phyloP scores from a whole-genome alignment of 1,140 invertebrate genomes.

The Euwallacea fornicatus region DNA sequence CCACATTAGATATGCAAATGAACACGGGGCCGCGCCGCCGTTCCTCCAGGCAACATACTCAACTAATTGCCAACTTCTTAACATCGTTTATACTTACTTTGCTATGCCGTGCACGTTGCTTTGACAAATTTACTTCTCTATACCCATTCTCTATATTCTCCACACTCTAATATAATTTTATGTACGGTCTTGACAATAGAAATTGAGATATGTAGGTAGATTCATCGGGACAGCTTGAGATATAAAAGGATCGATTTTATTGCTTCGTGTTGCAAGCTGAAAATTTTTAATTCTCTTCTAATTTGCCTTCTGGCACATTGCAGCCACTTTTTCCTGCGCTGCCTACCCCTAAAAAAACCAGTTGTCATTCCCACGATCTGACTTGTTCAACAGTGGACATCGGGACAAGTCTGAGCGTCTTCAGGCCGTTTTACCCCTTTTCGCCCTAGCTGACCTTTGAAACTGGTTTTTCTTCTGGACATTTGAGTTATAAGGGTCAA shows the following conservation, averaged over 20 bases:
- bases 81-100: conserved; percentile 56
- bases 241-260: too few relatives aligned
- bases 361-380: conserved; percentile 29
- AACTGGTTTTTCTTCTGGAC: conserved; percentile 21
- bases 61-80: conserved; percentile 56
- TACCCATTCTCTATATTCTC: conserved; percentile 33
- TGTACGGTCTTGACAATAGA: conserved; percentile 18
- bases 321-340: neutral
- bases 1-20: conserved; percentile 55
- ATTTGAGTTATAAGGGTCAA: neutral
- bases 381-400: neutral
- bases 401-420: conserved; percentile 9
- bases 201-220: neutral
- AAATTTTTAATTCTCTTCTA: too few relatives aligned
- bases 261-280: too few relatives aligned
- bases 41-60: conserved; percentile 50
- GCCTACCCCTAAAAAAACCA: conserved; percentile 23
- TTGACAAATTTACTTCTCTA: conserved; percentile 53
- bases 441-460: conserved; percentile 22
- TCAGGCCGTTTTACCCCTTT: conserved; percentile 13
- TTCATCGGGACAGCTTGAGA: too few relatives aligned
- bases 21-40: conserved; percentile 44
- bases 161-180: conserved; percentile 48
- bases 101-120: conserved; percentile 53
- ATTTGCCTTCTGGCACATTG: too few relatives aligned